A percentile compares a stretch with the other conserved stretches of the same genome.
Evolutionary conservation across 2,888 invertebrate species (phyloP).

Genomic region (Nomada ruficornis): DNA sequence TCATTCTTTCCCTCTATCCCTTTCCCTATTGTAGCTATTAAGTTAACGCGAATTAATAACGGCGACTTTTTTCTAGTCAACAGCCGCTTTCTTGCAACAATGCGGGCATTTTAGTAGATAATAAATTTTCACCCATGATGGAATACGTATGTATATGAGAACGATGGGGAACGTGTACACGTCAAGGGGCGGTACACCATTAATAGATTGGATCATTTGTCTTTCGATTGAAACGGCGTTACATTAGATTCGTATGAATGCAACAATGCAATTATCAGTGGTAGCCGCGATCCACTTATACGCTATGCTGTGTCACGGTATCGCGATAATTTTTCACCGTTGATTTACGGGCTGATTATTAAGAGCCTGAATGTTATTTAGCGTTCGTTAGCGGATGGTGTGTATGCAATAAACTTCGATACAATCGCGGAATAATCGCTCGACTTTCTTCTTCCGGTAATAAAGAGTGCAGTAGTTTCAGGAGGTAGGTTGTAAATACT

Average conservation of each 20-base stretch:
- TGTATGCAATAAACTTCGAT: slow-evolving; percentile 23
- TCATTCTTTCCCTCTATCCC: slow-evolving; percentile 17
- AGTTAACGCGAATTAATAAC: slow-evolving; percentile 82
- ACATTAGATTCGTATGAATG: slow-evolving; percentile 55
- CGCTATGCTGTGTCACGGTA: slow-evolving; percentile 3
- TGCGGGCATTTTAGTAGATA: slow-evolving; percentile 69
- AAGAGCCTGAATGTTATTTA: slow-evolving; percentile 36
- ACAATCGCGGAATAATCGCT: slow-evolving; percentile 19
- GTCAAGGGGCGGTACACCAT: slow-evolving; percentile 57
- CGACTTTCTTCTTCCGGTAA: slow-evolving; percentile 26
- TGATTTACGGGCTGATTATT: slow-evolving; percentile 47
- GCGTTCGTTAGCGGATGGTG: slow-evolving; percentile 19
- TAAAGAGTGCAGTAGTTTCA: slow-evolving; percentile 1
- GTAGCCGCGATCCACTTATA: not conserved
- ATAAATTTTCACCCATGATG: slow-evolving; percentile 62
- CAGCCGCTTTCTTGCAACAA: slow-evolving; percentile 69
- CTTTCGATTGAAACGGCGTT: slow-evolving; percentile 61
- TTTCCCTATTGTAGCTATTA: slow-evolving; percentile 72
- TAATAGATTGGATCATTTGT: slow-evolving; percentile 70
- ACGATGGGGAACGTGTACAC: slow-evolving; percentile 53
- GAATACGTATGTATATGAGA: slow-evolving; percentile 58
- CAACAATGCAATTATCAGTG: slow-evolving; percentile 56
- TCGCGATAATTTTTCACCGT: slow-evolving; percentile 29
- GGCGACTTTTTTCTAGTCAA: slow-evolving; percentile 74
- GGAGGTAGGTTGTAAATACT: not conserved